These are phyloP conservation scores for Porphyrio hochstetteri DNA, from an alignment of 2,113 vertebrate species.

Conservation along the genomic window DNA sequence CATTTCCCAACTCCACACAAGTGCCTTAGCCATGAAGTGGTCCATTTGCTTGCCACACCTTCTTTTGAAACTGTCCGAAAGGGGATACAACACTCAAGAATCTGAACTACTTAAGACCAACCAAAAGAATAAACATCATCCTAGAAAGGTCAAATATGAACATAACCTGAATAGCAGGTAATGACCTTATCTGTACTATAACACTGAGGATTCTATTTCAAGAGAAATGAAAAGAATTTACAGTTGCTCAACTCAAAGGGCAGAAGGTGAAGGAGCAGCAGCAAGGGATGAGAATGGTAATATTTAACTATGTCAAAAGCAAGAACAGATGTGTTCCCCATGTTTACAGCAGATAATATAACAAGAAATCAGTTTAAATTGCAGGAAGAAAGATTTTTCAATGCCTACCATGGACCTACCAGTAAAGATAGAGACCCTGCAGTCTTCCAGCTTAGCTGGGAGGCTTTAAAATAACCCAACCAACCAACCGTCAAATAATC, in stretches of 20 bases:
- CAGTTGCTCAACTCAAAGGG: not conserved
- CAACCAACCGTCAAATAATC: not conserved
- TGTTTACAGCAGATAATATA: not conserved
- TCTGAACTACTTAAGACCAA: not conserved
- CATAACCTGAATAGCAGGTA: not conserved
- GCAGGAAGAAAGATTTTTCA: not conserved
- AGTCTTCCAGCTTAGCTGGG: not conserved
- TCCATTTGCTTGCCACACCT: not conserved
- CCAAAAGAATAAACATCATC: not conserved
- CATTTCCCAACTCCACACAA: not conserved
- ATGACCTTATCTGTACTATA: not conserved
- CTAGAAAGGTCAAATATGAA: not conserved
- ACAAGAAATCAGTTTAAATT: not conserved
- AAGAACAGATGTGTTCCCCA: not conserved
- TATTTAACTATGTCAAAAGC: not conserved
- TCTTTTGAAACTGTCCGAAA: not conserved
- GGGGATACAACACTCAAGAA: not conserved
- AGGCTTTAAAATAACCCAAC: not conserved
- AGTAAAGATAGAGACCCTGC: not conserved
- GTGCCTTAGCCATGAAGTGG: not conserved
- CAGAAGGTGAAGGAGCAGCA: conserved; percentile 6
- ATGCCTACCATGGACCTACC: not conserved
- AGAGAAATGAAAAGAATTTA: conserved; percentile 23
- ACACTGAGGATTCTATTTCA: not conserved
- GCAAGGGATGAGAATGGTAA: not conserved